Evolutionary conservation across 2,888 invertebrate genomes (phyloP).

Genomic region (Ophion ventricosus): DNA sequence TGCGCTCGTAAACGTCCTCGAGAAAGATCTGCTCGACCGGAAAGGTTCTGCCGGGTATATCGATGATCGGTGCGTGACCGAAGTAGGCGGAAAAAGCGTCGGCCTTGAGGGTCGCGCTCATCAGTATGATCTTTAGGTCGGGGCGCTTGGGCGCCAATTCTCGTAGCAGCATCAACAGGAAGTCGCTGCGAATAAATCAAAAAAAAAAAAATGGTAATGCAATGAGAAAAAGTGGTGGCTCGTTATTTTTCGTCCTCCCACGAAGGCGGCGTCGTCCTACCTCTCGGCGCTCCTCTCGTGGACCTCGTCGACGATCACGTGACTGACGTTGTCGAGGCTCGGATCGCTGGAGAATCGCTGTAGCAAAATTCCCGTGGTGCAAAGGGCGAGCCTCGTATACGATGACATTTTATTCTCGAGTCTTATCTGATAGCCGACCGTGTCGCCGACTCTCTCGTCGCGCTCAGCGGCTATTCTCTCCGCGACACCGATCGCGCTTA

Average conservation of each 20-base stretch:
- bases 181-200: slow-evolving; percentile 87
- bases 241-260: neutral
- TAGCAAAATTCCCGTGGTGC: slow-evolving; percentile 96
- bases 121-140: slow-evolving; percentile 93
- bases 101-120: slow-evolving; percentile 97
- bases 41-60: slow-evolving; percentile 93
- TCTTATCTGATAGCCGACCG: slow-evolving; percentile 89
- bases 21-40: slow-evolving; percentile 92
- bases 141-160: slow-evolving; percentile 89
- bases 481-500: slow-evolving; percentile 96
- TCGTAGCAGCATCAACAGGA: slow-evolving; percentile 92
- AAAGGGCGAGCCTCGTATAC: slow-evolving; percentile 93
- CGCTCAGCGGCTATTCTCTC: slow-evolving; percentile 96
- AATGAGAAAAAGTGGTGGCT: neutral
- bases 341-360: slow-evolving; percentile 93
- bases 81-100: slow-evolving; percentile 94
- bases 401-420: slow-evolving; percentile 91
- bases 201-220: slow-evolving; percentile 33
- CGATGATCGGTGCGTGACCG: slow-evolving; percentile 89
- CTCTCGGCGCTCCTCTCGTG: slow-evolving; percentile 95
- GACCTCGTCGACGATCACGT: slow-evolving; percentile 95
- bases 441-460: slow-evolving; percentile 90
- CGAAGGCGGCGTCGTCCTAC: too few species aligned
- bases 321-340: slow-evolving; percentile 90
- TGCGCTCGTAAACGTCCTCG: slow-evolving; percentile 91